Base-by-base conservation (phyloP, 2,888 invertebrate genomes). In the Meteorus cinctellus region DNA sequence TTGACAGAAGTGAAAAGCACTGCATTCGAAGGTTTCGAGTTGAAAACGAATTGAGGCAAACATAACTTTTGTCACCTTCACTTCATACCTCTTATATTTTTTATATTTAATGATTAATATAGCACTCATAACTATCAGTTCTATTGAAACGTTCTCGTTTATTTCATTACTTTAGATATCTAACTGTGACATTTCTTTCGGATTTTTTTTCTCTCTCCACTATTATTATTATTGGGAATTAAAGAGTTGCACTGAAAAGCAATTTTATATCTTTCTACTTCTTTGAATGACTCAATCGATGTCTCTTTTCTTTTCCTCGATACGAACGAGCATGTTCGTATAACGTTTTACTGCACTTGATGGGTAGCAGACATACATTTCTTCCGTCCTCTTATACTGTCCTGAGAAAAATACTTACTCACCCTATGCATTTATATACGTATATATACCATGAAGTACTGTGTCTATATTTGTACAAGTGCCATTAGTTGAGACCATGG, bases 381-480 rank as follows among this genome's bases (percentile, higher is more conserved):
- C 31, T 62, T 62, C 31, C 31, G 29, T 62, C n/a, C 34, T 27
- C 51, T 48, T 68, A 65, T 66, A 55, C 65, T 55, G 31, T 29
- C 24, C n/a, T 29, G 19, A 8, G 31, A 69, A 79, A 79, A 82
- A 80, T 81, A 78, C 72, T 62, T 66, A 48, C n/a, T 31, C 36
- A 27, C 51, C 36, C 55, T 41, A 41, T 48, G 14, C 16, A 48
- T 48, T n/a, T 48, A 16, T 55, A 55, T 55, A 5, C n/a, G n/a
- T 24, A 55, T 19, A 60, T 69, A 67, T 45, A 29, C 62, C 4
- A 55, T 72, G 65, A 76, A 79, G 77, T 77, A 75, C 78, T 78
- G 66, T 72, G 80, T 82, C 77, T 81, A 81, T 80, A 81, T 80
- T 82, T 81, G 76, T 80, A 74, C 72, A 72, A 75, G 76, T 75